Evolutionary conservation across 2,888 invertebrate species (phyloP).

Genomic region (Tetranychus truncatus): DNA sequence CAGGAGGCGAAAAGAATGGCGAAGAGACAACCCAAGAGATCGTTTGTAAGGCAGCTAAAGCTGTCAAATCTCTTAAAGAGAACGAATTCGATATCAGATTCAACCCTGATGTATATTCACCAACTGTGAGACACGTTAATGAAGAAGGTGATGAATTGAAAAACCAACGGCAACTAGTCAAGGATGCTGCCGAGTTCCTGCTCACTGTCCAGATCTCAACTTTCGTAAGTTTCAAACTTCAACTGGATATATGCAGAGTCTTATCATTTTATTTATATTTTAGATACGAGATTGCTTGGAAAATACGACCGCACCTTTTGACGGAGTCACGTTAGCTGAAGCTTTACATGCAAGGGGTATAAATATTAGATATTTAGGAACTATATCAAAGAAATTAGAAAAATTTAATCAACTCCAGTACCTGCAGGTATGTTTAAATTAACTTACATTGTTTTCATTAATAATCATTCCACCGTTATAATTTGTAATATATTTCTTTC

Average conservation of each 20-base stretch:
- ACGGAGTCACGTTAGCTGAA: constrained; percentile 76
- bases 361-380: constrained; percentile 87
- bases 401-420: constrained; percentile 65
- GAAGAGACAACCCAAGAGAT: constrained; percentile 51
- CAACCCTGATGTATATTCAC: constrained; percentile 94
- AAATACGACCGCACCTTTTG: constrained; percentile 81
- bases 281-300: constrained; percentile 74
- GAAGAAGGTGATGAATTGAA: constrained; percentile 48
- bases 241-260: constrained; percentile 9
- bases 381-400: constrained; percentile 58
- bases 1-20: constrained; percentile 39
- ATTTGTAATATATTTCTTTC: constrained; percentile 40
- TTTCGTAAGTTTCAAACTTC: constrained; percentile 47
- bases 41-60: constrained; percentile 67
- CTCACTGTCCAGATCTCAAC: constrained; percentile 81
- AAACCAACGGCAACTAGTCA: constrained; percentile 70
- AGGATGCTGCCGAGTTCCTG: constrained; percentile 86
- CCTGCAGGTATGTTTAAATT: constrained; percentile 33
- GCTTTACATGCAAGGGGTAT: constrained; percentile 80
- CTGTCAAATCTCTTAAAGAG: constrained; percentile 83
- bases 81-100: constrained; percentile 91
- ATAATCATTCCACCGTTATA: neutral
- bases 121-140: constrained; percentile 67
- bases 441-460: constrained; percentile 25
- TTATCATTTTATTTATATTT: constrained; percentile 13